These are phyloP conservation scores for Yponomeuta malinellus DNA, from an alignment of 2,888 invertebrate species.

Conservation along the genomic window DNA sequence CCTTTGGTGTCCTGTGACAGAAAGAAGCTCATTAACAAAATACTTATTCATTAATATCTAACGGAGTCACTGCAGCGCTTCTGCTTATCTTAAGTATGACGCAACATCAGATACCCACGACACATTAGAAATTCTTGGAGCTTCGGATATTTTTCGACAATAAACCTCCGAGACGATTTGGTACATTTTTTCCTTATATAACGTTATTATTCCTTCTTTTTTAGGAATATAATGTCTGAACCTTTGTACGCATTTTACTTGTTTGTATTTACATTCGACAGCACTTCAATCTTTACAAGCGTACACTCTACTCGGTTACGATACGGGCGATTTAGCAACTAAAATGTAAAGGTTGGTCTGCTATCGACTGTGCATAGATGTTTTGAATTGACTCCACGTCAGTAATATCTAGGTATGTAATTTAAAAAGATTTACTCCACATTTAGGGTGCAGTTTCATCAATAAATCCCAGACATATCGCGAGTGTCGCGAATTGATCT, in stretches of 20 bases:
- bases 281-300: no score
- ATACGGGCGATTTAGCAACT: not conserved
- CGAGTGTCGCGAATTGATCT: conserved; percentile 27
- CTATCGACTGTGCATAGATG: no score
- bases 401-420: no score
- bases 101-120: not conserved
- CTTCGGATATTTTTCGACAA: not conserved
- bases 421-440: not conserved
- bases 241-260: no score
- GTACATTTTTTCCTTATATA: no score
- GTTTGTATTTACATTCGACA: not conserved
- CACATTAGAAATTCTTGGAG: not conserved
- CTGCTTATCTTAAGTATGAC: not conserved
- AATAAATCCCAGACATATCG: not conserved
- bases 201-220: no score
- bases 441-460: conserved; percentile 7
- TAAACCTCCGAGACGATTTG: not conserved
- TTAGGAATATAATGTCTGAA: no score
- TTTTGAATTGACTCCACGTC: no score
- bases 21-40: not conserved
- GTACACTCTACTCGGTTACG: not conserved
- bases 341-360: no score
- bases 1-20: not conserved
- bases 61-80: not conserved
- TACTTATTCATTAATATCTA: conserved; percentile 3